phyloP scores from a whole-genome alignment of 1,140 invertebrate genomes.

The Metaphire vulgaris region DNA sequence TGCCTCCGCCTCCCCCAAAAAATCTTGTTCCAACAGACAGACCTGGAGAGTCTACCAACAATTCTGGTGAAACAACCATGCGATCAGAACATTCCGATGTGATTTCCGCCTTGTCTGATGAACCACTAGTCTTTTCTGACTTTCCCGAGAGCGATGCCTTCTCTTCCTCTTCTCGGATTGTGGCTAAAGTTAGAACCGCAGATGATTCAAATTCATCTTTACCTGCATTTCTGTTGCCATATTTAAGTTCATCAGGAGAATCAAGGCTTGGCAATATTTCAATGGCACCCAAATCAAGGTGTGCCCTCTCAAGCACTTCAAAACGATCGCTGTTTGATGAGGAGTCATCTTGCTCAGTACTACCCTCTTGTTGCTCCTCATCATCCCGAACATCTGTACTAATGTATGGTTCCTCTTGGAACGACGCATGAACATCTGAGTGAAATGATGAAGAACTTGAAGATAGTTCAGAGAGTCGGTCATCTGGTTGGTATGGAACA shows the following conservation, averaged over 20 bases:
- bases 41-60: slow-evolving; percentile 15
- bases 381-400: slow-evolving; percentile 70
- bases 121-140: slow-evolving; percentile 16
- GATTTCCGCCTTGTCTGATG: slow-evolving; percentile 5
- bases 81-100: slow-evolving; percentile 15
- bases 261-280: not conserved
- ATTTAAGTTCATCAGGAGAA: slow-evolving; percentile 10
- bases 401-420: slow-evolving; percentile 53
- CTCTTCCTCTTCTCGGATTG: slow-evolving; percentile 23
- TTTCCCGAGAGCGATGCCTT: slow-evolving; percentile 12
- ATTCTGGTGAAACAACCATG: slow-evolving; percentile 13
- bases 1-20: slow-evolving; percentile 36
- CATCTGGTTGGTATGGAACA: slow-evolving; percentile 57
- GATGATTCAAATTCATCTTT: not conserved
- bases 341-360: slow-evolving; percentile 55
- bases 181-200: not conserved
- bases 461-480: slow-evolving; percentile 52
- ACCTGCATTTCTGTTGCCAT: not conserved
- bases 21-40: slow-evolving; percentile 42
- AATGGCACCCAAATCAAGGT: slow-evolving; percentile 26
- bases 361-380: slow-evolving; percentile 67
- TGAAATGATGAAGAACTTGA: slow-evolving; percentile 53
- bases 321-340: slow-evolving; percentile 42
- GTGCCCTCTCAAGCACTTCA: slow-evolving; percentile 45
- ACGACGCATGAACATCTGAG: slow-evolving; percentile 44